These are phyloP conservation scores for Proales similis DNA, from an alignment of 1,140 invertebrate species.

Conservation along the genomic window DNA sequence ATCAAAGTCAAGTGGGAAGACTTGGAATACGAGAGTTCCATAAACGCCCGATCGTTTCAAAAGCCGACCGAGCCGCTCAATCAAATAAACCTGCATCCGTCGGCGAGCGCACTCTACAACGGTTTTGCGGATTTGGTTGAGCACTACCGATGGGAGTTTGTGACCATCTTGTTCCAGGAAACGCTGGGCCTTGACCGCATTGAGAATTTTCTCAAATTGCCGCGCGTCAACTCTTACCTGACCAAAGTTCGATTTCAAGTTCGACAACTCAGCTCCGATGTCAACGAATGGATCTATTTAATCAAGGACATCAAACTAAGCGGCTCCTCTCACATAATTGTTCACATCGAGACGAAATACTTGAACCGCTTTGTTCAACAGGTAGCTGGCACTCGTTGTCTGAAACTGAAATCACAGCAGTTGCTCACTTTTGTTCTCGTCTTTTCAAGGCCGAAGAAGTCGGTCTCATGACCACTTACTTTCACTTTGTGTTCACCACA, in stretches of 20 bases:
- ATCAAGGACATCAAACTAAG: slow-evolving; percentile 30
- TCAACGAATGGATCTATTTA: slow-evolving; percentile 26
- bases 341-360: slow-evolving; percentile 17
- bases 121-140: slow-evolving; percentile 24
- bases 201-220: slow-evolving; percentile 14
- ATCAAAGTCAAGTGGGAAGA: slow-evolving; percentile 25
- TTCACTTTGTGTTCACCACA: slow-evolving; percentile 37
- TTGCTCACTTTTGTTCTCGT: too few species aligned
- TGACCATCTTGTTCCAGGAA: slow-evolving; percentile 22
- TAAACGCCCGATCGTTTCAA: not conserved
- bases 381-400: too few species aligned
- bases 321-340: slow-evolving; percentile 24
- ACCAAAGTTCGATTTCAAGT: slow-evolving; percentile 32
- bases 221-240: not conserved
- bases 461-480: slow-evolving; percentile 28
- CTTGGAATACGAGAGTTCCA: slow-evolving; percentile 7
- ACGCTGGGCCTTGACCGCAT: slow-evolving; percentile 16
- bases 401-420: too few species aligned
- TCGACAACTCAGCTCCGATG: slow-evolving; percentile 17
- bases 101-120: slow-evolving; percentile 13
- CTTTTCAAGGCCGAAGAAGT: slow-evolving; percentile 25
- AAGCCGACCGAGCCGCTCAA: not conserved
- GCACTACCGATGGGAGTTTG: slow-evolving; percentile 30
- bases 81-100: slow-evolving; percentile 31
- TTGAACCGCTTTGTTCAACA: slow-evolving; percentile 17